Conservation (phyloP, 37 sponge, comb jelly and placozoan species). For the Diacarnus erythraeanus region DNA sequence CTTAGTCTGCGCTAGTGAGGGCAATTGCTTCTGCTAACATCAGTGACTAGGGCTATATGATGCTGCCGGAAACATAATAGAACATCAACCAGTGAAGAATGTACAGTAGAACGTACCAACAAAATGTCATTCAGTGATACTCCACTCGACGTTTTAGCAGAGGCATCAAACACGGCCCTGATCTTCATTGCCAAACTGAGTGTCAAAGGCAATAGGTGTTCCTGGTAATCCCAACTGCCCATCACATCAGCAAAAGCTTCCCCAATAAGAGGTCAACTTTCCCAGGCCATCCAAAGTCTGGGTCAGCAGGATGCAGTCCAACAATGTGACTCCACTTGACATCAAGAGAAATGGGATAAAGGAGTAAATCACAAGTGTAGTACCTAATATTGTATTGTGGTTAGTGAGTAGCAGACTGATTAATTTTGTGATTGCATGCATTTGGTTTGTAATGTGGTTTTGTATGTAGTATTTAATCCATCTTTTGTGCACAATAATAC, state of each 20-base stretch:
- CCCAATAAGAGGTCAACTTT: neutral
- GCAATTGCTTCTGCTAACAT: neutral
- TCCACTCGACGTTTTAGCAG: no score
- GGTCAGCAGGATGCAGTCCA: neutral
- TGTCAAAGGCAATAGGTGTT: neutral
- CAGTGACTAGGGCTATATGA: neutral
- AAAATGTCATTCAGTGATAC: constrained; percentile 10
- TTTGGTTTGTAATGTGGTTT: no score
- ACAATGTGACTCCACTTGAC: no score
- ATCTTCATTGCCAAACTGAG: constrained; percentile 6
- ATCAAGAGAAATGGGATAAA: constrained; percentile 4
- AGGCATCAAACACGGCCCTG: constrained; percentile 31
- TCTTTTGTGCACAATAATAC: no score
- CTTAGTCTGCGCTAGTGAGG: neutral
- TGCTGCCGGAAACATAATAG: no score
- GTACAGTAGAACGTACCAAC: neutral
- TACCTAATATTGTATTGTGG: no score
- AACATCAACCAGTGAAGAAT: no score
- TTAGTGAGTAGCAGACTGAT: no score
- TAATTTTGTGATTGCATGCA: no score
- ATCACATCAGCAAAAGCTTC: neutral
- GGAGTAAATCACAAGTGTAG: constrained; percentile 2
- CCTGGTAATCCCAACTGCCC: no score
- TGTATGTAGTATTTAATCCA: no score
- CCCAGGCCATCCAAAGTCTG: no score